Evolutionary conservation across 1,140 invertebrate genomes (phyloP), one percentile per base, ranked within the genome.

Genomic region (Archivesica marissinica): DNA sequence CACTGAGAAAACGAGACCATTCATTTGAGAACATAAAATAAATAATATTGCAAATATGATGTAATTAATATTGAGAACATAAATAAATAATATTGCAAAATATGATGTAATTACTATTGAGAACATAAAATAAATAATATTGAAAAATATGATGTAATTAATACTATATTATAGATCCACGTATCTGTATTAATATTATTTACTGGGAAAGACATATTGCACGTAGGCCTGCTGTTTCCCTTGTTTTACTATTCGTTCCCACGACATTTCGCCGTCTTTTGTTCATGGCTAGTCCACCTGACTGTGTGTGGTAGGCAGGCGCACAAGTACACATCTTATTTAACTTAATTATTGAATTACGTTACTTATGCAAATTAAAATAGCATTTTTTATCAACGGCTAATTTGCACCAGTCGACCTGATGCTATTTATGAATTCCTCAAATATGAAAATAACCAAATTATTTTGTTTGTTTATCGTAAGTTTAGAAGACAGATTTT

Each of bases 351-450:
- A 25, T n/a, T 64, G 59, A 64, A 64, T 64, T 64, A 64, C 59
- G 59, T 64, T 64, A 64, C 59, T 64, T 64, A 64, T 64, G 59
- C 59, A 64, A 64, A 64, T 64, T 64, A 64, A 64, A 64, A 64
- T 64, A 25, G 20, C 59, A 64, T 64, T 64, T 59, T n/a, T 64
- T 64, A 25, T 64, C 28, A 64, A 64, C 59, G 41, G 41, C 44
- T 47, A 47, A 56, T 2, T 2, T 50, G 68, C 68, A 72, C 68
- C n/a, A n/a, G 28, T 13, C 41, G 68, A 72, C 68, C 68, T 41
- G 41, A 50, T 47, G 39, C 50, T 47, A 52, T 72, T 66, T 72
- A 52, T 72, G 39, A 72, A 44, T 52, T 72, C 41, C 25, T 50
- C 28, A 35, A 17, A 50, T 72, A 72, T 50, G 68, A 50, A 72